Conservation (phyloP, 2,888 invertebrate species). For the Ophioninae sp. region DNA sequence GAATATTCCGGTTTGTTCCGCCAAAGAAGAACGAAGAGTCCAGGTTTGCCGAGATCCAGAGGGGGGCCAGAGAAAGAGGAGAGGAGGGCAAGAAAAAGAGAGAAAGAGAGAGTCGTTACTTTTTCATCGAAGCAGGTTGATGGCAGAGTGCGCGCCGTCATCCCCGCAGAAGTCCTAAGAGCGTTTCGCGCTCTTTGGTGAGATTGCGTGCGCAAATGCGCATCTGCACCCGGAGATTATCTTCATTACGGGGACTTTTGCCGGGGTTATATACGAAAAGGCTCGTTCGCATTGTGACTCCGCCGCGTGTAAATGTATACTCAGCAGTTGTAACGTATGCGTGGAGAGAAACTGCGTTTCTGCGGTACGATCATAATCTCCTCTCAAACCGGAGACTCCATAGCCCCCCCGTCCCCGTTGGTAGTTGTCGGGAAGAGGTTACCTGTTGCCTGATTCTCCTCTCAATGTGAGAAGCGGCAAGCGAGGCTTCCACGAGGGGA, state of each 20-base stretch:
- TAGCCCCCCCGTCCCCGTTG: constrained; percentile 4
- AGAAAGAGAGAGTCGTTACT: constrained; percentile 49
- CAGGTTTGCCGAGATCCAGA: background rate
- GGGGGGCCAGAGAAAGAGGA: background rate
- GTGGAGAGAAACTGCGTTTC: background rate
- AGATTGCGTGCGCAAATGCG: constrained; percentile 11
- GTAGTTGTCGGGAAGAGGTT: constrained; percentile 23
- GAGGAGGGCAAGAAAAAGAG: constrained; percentile 2
- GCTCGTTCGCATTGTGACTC: constrained; percentile 54
- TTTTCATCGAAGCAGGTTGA: constrained; percentile 52
- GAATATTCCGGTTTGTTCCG: constrained; percentile 57
- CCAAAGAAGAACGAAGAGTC: constrained; percentile 41
- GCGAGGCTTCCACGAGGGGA: background rate
- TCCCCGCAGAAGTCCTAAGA: constrained; percentile 37
- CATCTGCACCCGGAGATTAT: constrained; percentile 56
- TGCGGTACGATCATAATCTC: constrained; percentile 21
- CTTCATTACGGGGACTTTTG: constrained; percentile 61
- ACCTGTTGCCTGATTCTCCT: constrained; percentile 55
- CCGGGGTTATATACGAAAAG: constrained; percentile 38
- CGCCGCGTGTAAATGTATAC: background rate
- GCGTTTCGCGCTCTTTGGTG: background rate
- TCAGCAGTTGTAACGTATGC: background rate
- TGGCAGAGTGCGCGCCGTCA: constrained; percentile 51
- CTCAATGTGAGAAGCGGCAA: constrained; percentile 14
- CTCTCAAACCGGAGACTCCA: background rate